phyloP scores from a whole-genome alignment of 2,888 invertebrate genomes.

The Lycaena phlaeas region DNA sequence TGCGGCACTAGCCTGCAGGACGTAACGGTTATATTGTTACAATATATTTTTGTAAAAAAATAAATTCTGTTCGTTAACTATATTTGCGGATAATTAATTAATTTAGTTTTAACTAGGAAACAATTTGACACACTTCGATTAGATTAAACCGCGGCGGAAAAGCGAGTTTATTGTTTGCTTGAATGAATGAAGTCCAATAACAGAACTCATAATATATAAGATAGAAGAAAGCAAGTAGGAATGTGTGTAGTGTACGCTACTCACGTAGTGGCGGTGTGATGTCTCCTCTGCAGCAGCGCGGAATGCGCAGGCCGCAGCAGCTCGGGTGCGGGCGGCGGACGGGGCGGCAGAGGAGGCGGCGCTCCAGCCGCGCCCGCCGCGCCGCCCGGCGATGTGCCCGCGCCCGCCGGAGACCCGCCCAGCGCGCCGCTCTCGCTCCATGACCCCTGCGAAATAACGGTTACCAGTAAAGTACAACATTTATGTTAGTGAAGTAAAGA shows the following conservation, averaged over 20 bases:
- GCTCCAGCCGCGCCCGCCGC: slow-evolving; percentile 20
- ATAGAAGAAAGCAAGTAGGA: too few relatives aligned
- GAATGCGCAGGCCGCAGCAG: slow-evolving; percentile 65
- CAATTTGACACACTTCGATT: not conserved
- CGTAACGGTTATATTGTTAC: too few relatives aligned
- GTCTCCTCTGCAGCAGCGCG: slow-evolving; percentile 55
- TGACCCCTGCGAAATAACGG: slow-evolving; percentile 12
- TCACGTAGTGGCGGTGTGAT: slow-evolving; percentile 36
- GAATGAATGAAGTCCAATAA: too few relatives aligned
- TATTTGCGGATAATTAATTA: not conserved
- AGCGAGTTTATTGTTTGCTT: too few relatives aligned
- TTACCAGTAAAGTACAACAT: too few relatives aligned
- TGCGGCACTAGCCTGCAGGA: slow-evolving; percentile 43
- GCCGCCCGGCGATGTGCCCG: slow-evolving; percentile 17
- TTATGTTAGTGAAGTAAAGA: too few relatives aligned
- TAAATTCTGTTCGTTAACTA: too few relatives aligned
- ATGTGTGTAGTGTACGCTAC: too few relatives aligned
- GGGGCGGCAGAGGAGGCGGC: slow-evolving; percentile 51
- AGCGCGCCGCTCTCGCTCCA: slow-evolving; percentile 17
- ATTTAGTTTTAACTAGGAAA: too few relatives aligned
- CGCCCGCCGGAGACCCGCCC: slow-evolving; percentile 16
- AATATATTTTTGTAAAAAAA: too few relatives aligned
- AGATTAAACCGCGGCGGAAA: not conserved
- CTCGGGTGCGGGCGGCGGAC: slow-evolving; percentile 55
- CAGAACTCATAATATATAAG: too few relatives aligned